Conservation (phyloP, 2,113 vertebrate species). For the Forbesichthys papilliferus region DNA sequence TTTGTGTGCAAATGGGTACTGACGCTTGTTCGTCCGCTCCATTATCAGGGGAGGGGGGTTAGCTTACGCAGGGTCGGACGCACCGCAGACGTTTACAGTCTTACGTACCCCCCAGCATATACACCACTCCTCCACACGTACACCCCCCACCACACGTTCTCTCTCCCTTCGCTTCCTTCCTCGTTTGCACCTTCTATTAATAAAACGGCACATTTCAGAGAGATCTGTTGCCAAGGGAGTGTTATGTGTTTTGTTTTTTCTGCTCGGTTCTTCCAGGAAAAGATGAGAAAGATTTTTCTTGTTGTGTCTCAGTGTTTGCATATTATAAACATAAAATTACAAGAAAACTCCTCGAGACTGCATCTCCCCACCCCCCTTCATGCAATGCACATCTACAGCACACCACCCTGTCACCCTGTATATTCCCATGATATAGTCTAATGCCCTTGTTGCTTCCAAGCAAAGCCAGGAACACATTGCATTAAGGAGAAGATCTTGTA, state of each 20-base stretch:
- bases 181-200: conserved; percentile 71
- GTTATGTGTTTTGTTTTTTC: conserved; percentile 21
- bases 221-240: conserved; percentile 57
- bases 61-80: conserved; percentile 59
- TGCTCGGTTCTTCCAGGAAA: conserved; percentile 1
- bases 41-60: conserved; percentile 61
- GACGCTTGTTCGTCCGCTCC: conserved; percentile 65
- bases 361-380: background rate
- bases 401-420: no score
- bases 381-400: no score
- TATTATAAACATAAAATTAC: background rate
- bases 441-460: no score
- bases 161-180: conserved; percentile 6
- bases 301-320: background rate
- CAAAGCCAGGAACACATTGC: no score
- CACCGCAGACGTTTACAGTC: conserved; percentile 67
- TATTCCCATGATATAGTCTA: no score
- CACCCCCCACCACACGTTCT: no score
- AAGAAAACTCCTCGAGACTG: background rate
- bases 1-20: conserved; percentile 72
- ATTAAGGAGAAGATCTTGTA: no score
- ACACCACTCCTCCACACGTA: background rate
- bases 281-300: background rate
- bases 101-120: conserved; percentile 3
- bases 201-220: conserved; percentile 40